Evolutionary conservation across 1,140 invertebrate genomes (phyloP).

Genomic region (Panulirus ornatus): DNA sequence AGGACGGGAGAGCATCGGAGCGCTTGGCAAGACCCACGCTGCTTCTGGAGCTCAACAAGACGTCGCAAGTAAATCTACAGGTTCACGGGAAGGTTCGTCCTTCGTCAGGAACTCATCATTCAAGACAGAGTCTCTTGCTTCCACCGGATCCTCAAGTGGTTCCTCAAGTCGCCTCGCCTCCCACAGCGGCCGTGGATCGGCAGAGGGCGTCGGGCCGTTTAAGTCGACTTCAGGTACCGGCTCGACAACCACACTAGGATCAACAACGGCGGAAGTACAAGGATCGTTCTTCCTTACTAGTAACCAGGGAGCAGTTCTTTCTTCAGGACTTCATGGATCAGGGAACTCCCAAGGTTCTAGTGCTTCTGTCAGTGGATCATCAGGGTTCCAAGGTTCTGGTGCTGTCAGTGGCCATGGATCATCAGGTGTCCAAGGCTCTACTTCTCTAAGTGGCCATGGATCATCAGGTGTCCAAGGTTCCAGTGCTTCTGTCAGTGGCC

Average conservation of each 20-base stretch:
- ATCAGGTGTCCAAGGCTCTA: not conserved
- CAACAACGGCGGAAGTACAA: not conserved
- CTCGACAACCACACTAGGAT: not conserved
- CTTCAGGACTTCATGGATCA: not conserved
- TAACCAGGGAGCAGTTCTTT: not conserved
- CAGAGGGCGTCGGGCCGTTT: not conserved
- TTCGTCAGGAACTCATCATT: not conserved
- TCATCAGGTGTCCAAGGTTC: not conserved
- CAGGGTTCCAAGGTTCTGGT: not conserved
- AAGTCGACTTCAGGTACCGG: not conserved
- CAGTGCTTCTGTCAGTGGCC: not conserved
- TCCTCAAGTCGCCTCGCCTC: not conserved
- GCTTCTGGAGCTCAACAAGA: not conserved
- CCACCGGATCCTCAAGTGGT: not conserved
- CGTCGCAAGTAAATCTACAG: not conserved
- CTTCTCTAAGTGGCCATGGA: not conserved
- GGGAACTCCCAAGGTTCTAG: not conserved
- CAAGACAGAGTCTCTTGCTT: not conserved
- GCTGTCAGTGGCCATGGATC: not conserved
- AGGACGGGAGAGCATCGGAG: not conserved
- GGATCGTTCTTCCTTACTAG: not conserved
- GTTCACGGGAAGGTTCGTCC: not conserved
- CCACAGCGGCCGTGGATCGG: not conserved
- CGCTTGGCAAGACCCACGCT: not conserved
- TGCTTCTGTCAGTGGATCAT: not conserved